These are phyloP conservation scores for Hippocampus kuda DNA, from an alignment of 2,797 vertebrate genomes.

Conservation along the genomic window DNA sequence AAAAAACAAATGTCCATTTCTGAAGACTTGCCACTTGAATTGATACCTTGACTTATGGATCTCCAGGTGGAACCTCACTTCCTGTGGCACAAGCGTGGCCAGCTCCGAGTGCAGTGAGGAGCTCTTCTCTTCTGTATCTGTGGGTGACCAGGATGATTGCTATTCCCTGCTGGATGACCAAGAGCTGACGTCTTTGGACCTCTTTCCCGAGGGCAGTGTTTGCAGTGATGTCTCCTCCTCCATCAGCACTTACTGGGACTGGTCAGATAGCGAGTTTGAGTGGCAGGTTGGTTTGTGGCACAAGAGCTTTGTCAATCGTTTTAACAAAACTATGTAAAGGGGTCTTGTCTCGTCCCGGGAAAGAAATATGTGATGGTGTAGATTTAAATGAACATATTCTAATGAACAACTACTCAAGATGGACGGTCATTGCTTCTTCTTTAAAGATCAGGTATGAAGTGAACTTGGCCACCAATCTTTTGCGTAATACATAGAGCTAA, in stretches of 20 bases:
- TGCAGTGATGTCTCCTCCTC: conserved; percentile 98
- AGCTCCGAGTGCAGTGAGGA: conserved; percentile 98
- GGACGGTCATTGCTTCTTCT: background rate
- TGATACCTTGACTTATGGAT: background rate
- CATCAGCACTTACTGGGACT: conserved; percentile 98
- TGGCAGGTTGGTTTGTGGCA: conserved; percentile 82
- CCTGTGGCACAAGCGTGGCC: conserved; percentile 94
- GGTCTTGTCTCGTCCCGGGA: background rate
- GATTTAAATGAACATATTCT: too few relatives aligned
- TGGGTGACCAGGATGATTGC: conserved; percentile 94
- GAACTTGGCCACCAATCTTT: too few relatives aligned
- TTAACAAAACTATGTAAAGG: background rate
- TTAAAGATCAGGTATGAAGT: too few relatives aligned
- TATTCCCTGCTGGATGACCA: conserved; percentile 95
- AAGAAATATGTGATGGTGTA: too few relatives aligned
- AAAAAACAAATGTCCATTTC: background rate
- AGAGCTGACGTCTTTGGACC: conserved; percentile 90
- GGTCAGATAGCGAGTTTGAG: conserved; percentile 99
- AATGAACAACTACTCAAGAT: too few relatives aligned
- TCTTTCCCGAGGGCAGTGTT: conserved; percentile 94
- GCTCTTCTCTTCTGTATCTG: conserved; percentile 92
- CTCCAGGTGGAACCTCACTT: conserved; percentile 91
- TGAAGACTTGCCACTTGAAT: background rate
- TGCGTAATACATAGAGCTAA: too few relatives aligned
- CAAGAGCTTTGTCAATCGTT: background rate